Conservation (phyloP, 2,797 vertebrate genomes). For the Gymnothorax reevesii region DNA sequence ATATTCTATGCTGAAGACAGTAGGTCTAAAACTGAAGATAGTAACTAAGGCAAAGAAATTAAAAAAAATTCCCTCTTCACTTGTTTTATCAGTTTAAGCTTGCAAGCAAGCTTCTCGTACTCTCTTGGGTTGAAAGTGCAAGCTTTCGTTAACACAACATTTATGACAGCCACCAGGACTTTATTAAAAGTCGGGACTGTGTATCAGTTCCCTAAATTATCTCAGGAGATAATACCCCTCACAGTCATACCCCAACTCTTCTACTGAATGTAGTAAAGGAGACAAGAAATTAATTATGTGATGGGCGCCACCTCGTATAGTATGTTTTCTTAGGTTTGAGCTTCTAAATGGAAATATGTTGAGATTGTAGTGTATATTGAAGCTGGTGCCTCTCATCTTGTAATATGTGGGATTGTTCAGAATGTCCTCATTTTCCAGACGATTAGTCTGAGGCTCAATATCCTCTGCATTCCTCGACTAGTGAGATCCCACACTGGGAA, state of each 20-base stretch:
- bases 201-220: too few relatives aligned
- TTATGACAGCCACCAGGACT: too few relatives aligned
- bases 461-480: neutral
- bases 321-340: conserved; percentile 35
- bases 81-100: too few relatives aligned
- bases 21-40: neutral
- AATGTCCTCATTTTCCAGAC: neutral
- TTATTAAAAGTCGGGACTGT: too few relatives aligned
- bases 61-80: too few relatives aligned
- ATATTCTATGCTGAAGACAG: neutral
- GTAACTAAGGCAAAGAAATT: neutral
- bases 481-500: neutral
- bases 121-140: too few relatives aligned
- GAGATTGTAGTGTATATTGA: conserved; percentile 20
- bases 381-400: neutral
- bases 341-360: conserved; percentile 30
- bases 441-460: neutral
- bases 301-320: neutral
- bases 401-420: neutral
- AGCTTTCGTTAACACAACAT: too few relatives aligned
- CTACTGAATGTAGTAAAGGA: too few relatives aligned
- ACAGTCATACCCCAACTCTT: too few relatives aligned
- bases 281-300: too few relatives aligned
- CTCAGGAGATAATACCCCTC: too few relatives aligned
- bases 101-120: too few relatives aligned